These are phyloP conservation scores for Ophion slaviceki DNA, from an alignment of 2,888 invertebrate species.

Conservation along the genomic window DNA sequence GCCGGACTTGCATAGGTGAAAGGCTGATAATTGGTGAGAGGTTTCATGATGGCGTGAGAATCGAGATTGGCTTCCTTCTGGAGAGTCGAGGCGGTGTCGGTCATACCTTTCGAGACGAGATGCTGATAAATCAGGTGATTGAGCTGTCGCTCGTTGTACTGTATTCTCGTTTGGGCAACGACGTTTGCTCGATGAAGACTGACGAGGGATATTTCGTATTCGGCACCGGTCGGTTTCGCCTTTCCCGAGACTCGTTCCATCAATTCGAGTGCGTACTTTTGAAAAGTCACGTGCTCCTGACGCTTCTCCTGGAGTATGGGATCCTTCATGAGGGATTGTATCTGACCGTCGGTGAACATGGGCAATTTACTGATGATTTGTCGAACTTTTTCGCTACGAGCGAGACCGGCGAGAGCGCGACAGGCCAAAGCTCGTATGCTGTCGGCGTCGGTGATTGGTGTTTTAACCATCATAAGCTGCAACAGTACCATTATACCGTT, in stretches of 20 bases:
- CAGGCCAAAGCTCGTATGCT: conserved; percentile 97
- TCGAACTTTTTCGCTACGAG: conserved; percentile 95
- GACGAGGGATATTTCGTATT: conserved; percentile 93
- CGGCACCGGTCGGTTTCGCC: conserved; percentile 90
- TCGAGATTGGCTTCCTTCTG: conserved; percentile 91
- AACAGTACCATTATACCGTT: conserved; percentile 98
- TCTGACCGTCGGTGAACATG: conserved; percentile 95
- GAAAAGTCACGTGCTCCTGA: conserved; percentile 97
- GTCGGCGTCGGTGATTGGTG: conserved; percentile 98
- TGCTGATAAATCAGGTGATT: conserved; percentile 96
- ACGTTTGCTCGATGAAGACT: conserved; percentile 97
- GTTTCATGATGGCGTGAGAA: conserved; percentile 84
- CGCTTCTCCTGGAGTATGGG: conserved; percentile 98
- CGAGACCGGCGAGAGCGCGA: conserved; percentile 95
- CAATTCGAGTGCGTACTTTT: conserved; percentile 95
- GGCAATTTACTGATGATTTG: conserved; percentile 98
- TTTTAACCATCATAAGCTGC: conserved; percentile 94
- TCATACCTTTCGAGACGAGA: conserved; percentile 90
- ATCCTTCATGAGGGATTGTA: conserved; percentile 97
- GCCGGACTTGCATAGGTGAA: conserved; percentile 80
- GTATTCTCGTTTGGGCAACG: conserved; percentile 97
- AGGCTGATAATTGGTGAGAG: conserved; percentile 78
- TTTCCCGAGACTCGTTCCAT: conserved; percentile 96
- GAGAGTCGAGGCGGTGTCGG: conserved; percentile 89
- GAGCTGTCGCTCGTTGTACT: conserved; percentile 96